Evolutionary conservation across 2,113 vertebrate species (phyloP).

Genomic region (Leucopsar rothschildi): DNA sequence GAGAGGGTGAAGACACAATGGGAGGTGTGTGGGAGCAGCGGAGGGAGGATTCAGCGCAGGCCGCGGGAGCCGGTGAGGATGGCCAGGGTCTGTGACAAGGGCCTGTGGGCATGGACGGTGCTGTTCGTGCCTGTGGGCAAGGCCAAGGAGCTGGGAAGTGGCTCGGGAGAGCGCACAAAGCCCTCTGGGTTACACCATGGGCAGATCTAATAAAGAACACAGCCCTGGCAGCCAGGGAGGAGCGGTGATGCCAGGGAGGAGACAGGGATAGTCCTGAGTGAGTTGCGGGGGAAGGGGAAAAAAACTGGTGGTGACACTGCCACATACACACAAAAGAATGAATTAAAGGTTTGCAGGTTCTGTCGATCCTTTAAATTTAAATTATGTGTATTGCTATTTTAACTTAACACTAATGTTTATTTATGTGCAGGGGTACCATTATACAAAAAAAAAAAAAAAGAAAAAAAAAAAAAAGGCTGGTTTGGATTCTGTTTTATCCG

Average conservation of each 20-base stretch:
- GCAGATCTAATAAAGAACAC: neutral
- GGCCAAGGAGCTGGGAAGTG: neutral
- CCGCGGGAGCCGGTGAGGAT: fast-evolving
- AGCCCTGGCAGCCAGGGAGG: neutral
- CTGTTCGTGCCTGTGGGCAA: neutral
- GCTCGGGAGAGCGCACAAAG: neutral
- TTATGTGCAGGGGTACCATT: neutral
- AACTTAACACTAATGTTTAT: neutral
- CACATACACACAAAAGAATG: neutral
- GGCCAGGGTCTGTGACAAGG: neutral
- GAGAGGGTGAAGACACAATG: neutral
- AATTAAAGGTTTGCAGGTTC: neutral
- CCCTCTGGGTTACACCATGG: fast-evolving
- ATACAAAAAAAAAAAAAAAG: neutral
- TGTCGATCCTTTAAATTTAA: neutral
- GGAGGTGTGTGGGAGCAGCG: neutral
- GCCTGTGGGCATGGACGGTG: neutral
- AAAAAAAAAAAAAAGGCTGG: neutral
- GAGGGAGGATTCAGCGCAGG: neutral
- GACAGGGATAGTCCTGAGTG: neutral
- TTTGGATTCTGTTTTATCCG: neutral
- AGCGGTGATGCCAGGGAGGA: neutral
- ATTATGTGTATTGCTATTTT: neutral
- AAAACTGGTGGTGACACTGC: too few relatives aligned
- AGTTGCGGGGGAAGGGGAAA: neutral